These are phyloP conservation scores for Anthoscopus minutus DNA, from an alignment of 2,113 vertebrate genomes.

Conservation along the genomic window DNA sequence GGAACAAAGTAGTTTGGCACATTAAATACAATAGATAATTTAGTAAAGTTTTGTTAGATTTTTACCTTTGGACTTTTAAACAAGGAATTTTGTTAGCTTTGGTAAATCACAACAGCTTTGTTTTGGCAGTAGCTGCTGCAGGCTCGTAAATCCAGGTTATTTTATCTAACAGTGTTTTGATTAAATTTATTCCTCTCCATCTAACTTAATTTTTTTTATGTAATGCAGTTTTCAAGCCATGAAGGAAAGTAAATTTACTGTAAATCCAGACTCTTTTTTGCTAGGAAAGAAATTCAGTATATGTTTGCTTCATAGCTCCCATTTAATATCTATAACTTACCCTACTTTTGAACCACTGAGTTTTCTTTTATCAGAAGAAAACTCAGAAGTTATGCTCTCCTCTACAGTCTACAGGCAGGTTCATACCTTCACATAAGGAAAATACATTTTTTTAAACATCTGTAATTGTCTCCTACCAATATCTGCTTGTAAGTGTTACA, in stretches of 20 bases:
- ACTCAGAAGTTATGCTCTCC: not conserved
- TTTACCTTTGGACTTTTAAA: constrained; percentile 25
- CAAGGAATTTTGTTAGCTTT: not conserved
- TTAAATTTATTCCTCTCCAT: constrained; percentile 67
- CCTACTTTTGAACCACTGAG: constrained; percentile 11
- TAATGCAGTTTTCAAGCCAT: constrained; percentile 68
- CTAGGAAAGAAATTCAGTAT: constrained; percentile 40
- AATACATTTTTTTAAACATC: not conserved
- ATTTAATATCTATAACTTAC: constrained; percentile 51
- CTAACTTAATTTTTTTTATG: constrained; percentile 71
- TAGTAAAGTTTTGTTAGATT: not conserved
- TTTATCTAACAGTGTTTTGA: constrained; percentile 69
- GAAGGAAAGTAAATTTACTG: constrained; percentile 67
- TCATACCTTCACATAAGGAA: not conserved
- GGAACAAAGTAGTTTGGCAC: not conserved
- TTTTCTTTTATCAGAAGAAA: constrained; percentile 1
- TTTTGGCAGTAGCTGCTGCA: constrained; percentile 64
- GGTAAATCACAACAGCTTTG: constrained; percentile 48
- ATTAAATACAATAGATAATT: not conserved
- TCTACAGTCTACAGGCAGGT: not conserved
- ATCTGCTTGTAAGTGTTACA: not conserved
- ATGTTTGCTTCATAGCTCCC: constrained; percentile 57
- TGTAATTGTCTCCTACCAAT: not conserved
- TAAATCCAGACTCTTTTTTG: constrained; percentile 41
- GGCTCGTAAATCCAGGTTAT: constrained; percentile 66